phyloP scores from a whole-genome alignment of 1,140 invertebrate species.

The Drosophila kepulauana region DNA sequence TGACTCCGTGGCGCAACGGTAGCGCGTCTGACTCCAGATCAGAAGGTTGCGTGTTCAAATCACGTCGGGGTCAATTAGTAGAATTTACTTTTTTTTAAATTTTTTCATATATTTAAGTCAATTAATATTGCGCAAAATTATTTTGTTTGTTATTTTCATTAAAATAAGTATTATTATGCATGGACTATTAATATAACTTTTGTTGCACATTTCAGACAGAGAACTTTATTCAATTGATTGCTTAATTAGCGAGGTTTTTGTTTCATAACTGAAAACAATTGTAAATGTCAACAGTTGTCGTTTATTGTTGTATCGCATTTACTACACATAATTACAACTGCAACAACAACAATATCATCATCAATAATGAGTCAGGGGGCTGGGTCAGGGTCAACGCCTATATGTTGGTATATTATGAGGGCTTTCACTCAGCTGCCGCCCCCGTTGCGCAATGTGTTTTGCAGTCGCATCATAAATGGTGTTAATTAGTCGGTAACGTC shows the following conservation, averaged over 20 bases:
- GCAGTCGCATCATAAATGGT: constrained; percentile 60
- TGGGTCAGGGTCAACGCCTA: constrained; percentile 39
- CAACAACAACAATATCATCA: constrained; percentile 45
- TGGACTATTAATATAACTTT: neutral
- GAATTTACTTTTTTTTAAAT: constrained; percentile 8
- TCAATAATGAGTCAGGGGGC: constrained; percentile 28
- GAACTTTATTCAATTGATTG: constrained; percentile 43
- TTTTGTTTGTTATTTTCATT: neutral
- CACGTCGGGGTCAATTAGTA: constrained; percentile 93
- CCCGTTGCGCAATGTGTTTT: constrained; percentile 18
- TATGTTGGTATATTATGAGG: constrained; percentile 33
- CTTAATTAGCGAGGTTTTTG: constrained; percentile 70
- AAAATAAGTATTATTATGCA: neutral
- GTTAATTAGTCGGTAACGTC: constrained; percentile 64
- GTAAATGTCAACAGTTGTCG: constrained; percentile 74
- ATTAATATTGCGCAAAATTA: neutral
- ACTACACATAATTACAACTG: constrained; percentile 61
- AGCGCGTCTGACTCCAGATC: constrained; percentile 99
- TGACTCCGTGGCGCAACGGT: constrained; percentile 97
- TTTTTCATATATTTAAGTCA: neutral
- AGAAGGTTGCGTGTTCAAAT: constrained; percentile 99
- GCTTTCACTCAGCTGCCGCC: constrained; percentile 12
- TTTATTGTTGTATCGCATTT: constrained; percentile 38
- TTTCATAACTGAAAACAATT: constrained; percentile 66
- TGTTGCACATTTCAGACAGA: constrained; percentile 9